Conservation (phyloP, 1,140 invertebrate species). For the Globodera ellingtonae region DNA sequence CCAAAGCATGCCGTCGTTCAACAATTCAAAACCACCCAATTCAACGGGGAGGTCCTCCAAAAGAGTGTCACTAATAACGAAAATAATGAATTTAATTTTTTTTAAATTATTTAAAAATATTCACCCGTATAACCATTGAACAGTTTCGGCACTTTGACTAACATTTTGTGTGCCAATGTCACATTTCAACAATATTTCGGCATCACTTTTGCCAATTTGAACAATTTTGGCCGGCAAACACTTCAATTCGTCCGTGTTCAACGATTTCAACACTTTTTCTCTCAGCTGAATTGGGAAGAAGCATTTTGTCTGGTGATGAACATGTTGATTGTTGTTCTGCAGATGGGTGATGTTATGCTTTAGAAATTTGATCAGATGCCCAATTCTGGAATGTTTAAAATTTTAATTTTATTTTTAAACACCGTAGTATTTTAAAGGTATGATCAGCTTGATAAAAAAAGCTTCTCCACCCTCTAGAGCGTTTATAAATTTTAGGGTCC, state of each 20-base stretch:
- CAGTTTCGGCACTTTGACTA: neutral
- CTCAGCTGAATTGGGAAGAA: neutral
- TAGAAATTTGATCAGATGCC: slow-evolving; percentile 8
- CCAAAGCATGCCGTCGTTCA: slow-evolving; percentile 40
- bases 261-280: slow-evolving; percentile 14
- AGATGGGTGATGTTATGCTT: neutral
- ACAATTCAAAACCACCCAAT: slow-evolving; percentile 33
- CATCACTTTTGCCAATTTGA: slow-evolving; percentile 11
- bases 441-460: too few species aligned
- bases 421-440: slow-evolving; percentile 8
- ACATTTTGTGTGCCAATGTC: slow-evolving; percentile 1
- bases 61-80: slow-evolving; percentile 34
- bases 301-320: slow-evolving; percentile 21
- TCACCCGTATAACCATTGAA: slow-evolving; percentile 47
- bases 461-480: too few species aligned
- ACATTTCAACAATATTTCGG: slow-evolving; percentile 37
- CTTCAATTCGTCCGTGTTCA: slow-evolving; percentile 28
- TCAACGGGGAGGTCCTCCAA: slow-evolving; percentile 4
- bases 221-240: slow-evolving; percentile 29
- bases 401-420: slow-evolving; percentile 3
- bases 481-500: neutral
- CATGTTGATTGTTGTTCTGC: slow-evolving; percentile 8
- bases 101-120: neutral
- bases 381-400: slow-evolving; percentile 7
- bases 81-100: neutral